Percentiles rank a stretch among this genome's conserved stretches.
Evolutionary conservation across 2,888 invertebrate species (phyloP).

Genomic region (Dorcus parallelipipedus): DNA sequence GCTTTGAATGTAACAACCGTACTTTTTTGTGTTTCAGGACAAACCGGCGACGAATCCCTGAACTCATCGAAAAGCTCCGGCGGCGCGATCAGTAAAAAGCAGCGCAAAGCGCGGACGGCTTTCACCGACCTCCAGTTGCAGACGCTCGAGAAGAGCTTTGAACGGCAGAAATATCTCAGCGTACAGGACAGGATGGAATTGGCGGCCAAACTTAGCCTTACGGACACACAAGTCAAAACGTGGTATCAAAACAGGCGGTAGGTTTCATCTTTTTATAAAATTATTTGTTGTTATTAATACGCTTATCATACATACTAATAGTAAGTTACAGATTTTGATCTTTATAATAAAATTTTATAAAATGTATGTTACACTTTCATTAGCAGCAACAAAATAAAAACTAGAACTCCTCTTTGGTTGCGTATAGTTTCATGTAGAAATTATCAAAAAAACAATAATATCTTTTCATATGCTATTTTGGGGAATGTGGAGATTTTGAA

Average conservation of each 20-base stretch:
- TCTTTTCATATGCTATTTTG: no score
- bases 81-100: conserved; percentile 77
- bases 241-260: conserved; percentile 99
- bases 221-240: conserved; percentile 99
- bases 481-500: no score
- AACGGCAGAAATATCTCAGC: conserved; percentile 93
- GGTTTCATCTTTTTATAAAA: conserved; percentile 36
- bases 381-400: no score
- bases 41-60: conserved; percentile 79
- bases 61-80: conserved; percentile 56
- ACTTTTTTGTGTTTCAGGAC: conserved; percentile 58
- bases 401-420: no score
- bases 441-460: no score
- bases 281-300: no score
- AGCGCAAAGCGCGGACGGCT: conserved; percentile 94
- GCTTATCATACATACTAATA: no score
- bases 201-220: conserved; percentile 91
- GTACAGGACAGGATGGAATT: conserved; percentile 98
- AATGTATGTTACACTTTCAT: no score
- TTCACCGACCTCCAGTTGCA: conserved; percentile 98
- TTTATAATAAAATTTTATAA: no score
- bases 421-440: no score
- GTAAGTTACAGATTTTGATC: no score
- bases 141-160: conserved; percentile 94
- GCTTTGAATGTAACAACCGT: neutral